These are phyloP conservation scores for Anguilla rostrata DNA, from an alignment of 2,113 vertebrate genomes.

Conservation along the genomic window DNA sequence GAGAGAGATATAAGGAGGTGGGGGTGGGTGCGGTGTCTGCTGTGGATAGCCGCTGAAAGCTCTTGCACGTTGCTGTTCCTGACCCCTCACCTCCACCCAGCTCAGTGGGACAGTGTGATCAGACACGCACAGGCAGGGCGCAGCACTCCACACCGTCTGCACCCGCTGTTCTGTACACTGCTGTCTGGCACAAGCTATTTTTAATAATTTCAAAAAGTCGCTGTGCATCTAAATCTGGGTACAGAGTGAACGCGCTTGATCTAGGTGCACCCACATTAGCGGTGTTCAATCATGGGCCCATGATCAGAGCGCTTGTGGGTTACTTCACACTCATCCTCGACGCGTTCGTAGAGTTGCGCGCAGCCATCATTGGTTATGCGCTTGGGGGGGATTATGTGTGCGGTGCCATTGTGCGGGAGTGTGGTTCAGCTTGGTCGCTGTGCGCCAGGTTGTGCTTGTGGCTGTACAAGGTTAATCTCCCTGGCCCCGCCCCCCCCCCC, in stretches of 20 bases:
- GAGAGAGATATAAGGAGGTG: slow-evolving; percentile 31
- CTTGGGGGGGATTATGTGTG: slow-evolving; percentile 17
- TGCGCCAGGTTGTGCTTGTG: slow-evolving; percentile 34
- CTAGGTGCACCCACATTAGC: background rate
- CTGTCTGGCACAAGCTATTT: background rate
- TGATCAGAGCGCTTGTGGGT: too few relatives aligned
- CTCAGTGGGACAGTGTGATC: background rate
- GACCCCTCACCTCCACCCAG: background rate
- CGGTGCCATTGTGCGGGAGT: background rate
- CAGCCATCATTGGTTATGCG: background rate
- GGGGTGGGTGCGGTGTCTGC: slow-evolving; percentile 20
- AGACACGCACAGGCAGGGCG: background rate
- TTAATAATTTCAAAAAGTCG: background rate
- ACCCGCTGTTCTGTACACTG: background rate
- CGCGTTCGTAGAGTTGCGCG: background rate
- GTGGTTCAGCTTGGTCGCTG: background rate
- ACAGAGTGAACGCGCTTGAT: background rate
- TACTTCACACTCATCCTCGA: background rate
- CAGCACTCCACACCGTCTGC: background rate
- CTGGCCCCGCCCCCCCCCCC: background rate
- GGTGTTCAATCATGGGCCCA: too few relatives aligned
- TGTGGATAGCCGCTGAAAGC: background rate
- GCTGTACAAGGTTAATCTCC: slow-evolving; percentile 47
- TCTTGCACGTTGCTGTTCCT: background rate
- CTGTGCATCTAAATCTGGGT: background rate